Evolutionary conservation across 1,140 invertebrate genomes (phyloP).

Genomic region (Zaprionus gabonicus): DNA sequence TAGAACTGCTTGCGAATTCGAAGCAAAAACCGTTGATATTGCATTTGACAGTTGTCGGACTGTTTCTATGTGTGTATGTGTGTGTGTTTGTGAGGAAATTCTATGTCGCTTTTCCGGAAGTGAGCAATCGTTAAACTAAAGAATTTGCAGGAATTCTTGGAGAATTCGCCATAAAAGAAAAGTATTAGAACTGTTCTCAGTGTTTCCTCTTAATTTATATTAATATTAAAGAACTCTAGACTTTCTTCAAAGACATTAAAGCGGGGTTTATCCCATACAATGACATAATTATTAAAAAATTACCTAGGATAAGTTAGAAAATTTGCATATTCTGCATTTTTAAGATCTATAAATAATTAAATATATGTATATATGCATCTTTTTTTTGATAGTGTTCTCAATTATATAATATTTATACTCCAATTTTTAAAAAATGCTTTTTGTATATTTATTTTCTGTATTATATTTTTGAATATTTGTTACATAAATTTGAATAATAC

Average conservation of each 20-base stretch:
- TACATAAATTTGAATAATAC: too few relatives aligned
- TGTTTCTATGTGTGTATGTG: too few relatives aligned
- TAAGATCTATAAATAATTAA: too few relatives aligned
- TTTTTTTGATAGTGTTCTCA: too few relatives aligned
- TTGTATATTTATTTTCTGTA: too few relatives aligned
- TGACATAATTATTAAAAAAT: background rate
- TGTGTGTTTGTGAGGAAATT: background rate
- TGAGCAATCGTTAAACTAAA: background rate
- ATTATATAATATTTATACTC: too few relatives aligned
- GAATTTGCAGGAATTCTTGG: background rate
- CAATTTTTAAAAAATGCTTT: too few relatives aligned
- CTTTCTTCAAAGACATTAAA: background rate
- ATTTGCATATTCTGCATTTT: background rate
- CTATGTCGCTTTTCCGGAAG: background rate
- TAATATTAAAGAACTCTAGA: too few relatives aligned
- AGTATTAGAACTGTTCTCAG: too few relatives aligned
- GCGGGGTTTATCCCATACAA: background rate
- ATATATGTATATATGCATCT: too few relatives aligned
- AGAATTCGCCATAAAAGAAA: background rate
- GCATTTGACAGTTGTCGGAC: background rate
- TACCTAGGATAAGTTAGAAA: background rate
- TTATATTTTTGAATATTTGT: too few relatives aligned
- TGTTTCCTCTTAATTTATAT: too few relatives aligned
- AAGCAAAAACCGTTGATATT: background rate
- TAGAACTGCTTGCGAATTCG: slow-evolving; percentile 12